phyloP scores from a whole-genome alignment of 35 echinoderm and acorn worm species.

The Chiridota heheva region DNA sequence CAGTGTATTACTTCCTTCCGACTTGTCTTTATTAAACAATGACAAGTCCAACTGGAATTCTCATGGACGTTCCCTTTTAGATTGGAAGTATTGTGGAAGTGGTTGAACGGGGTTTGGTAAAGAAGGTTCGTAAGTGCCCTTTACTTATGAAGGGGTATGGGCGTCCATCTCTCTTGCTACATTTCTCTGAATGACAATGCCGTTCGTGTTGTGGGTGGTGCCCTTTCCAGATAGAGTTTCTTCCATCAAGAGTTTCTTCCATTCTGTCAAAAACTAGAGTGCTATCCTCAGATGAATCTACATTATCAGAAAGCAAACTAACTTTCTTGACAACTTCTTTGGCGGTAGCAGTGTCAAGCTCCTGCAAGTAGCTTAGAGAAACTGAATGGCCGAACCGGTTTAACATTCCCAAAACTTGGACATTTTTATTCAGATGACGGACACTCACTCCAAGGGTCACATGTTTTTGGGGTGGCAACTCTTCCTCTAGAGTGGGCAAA shows the following conservation, averaged over 20 bases:
- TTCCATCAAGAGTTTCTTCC: conserved; percentile 68
- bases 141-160: no score
- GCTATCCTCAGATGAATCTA: not conserved
- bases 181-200: conserved; percentile 48
- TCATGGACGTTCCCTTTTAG: no score
- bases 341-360: conserved; percentile 55
- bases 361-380: conserved; percentile 9
- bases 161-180: no score
- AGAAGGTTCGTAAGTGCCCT: no score
- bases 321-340: conserved; percentile 23
- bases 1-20: no score
- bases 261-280: conserved; percentile 70
- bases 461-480: conserved; percentile 61
- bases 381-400: conserved; percentile 51
- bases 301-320: not conserved
- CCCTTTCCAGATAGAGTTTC: conserved; percentile 66
- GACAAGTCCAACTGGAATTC: no score
- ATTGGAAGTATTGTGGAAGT: no score
- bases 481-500: conserved; percentile 34
- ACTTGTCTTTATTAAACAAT: no score
- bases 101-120: no score
- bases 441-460: conserved; percentile 46
- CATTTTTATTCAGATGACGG: conserved; percentile 38
- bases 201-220: conserved; percentile 64
- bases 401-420: conserved; percentile 37